Percentiles rank a stretch among this genome's conserved stretches.
These are phyloP conservation scores for Melozone crissalis DNA, from an alignment of 2,113 vertebrate genomes.

Conservation along the genomic window DNA sequence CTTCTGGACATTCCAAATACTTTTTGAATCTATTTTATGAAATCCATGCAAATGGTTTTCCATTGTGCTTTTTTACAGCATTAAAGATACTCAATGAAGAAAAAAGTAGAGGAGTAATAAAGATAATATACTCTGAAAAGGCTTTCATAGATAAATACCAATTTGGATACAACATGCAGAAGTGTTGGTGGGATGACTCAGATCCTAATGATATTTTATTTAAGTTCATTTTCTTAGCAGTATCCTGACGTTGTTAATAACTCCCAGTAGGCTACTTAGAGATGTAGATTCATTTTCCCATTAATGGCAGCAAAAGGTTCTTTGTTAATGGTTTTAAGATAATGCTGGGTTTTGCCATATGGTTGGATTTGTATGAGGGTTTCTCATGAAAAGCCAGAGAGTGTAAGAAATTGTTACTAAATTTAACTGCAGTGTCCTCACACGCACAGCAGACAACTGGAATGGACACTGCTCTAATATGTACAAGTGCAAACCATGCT, in stretches of 20 bases:
- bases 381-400: conserved; percentile 36
- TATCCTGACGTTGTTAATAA: conserved; percentile 27
- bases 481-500: background rate
- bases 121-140: background rate
- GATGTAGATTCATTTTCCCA: background rate
- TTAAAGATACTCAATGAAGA: background rate
- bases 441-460: background rate
- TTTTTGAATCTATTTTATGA: background rate
- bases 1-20: background rate
- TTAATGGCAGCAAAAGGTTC: conserved; percentile 9
- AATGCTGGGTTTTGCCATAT: conserved; percentile 47
- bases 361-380: conserved; percentile 9
- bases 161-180: background rate
- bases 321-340: conserved; percentile 41
- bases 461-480: background rate
- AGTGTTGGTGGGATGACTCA: conserved; percentile 4
- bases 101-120: background rate
- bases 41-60: background rate
- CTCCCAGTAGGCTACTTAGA: background rate
- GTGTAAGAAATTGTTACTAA: conserved; percentile 56
- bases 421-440: conserved; percentile 47
- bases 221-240: conserved; percentile 36
- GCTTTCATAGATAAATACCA: background rate
- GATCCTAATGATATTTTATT: conserved; percentile 20
- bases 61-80: background rate